phyloP scores from a whole-genome alignment of 2,888 invertebrate species.

The Podabrus alpinus region DNA sequence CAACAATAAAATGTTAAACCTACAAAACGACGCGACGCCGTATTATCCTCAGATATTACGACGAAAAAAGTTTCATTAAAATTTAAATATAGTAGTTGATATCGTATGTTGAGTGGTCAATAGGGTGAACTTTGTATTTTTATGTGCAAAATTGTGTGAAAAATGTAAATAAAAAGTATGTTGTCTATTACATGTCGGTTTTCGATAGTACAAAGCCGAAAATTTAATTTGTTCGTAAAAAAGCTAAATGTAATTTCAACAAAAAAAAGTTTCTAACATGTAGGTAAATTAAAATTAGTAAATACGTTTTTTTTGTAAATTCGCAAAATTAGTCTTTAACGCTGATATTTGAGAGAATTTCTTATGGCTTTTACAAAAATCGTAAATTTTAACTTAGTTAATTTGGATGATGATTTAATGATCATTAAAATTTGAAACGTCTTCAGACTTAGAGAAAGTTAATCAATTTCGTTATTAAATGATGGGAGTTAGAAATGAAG shows the following conservation, averaged over 20 bases:
- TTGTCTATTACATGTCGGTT: neutral
- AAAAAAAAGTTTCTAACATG: neutral
- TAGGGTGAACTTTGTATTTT: neutral
- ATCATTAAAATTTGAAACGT: neutral
- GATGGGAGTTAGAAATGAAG: neutral
- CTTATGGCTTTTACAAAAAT: neutral
- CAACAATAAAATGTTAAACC: neutral
- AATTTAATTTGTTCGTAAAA: neutral
- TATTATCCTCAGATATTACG: neutral
- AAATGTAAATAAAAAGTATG: neutral
- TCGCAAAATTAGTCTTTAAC: neutral
- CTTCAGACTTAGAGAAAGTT: neutral
- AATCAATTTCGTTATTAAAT: neutral
- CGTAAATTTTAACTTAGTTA: neutral
- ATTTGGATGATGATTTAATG: neutral
- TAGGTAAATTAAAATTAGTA: neutral
- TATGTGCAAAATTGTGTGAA: neutral
- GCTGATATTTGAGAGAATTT: neutral
- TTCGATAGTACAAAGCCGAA: neutral
- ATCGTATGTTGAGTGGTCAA: no score
- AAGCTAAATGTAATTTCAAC: neutral
- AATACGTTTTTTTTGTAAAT: neutral
- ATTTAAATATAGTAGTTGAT: neutral
- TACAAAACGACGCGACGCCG: neutral
- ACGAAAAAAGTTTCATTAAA: neutral